phyloP scores from a whole-genome alignment of 37 sponge, comb jelly and placozoan species.

The Cliona cf. orientalis region DNA sequence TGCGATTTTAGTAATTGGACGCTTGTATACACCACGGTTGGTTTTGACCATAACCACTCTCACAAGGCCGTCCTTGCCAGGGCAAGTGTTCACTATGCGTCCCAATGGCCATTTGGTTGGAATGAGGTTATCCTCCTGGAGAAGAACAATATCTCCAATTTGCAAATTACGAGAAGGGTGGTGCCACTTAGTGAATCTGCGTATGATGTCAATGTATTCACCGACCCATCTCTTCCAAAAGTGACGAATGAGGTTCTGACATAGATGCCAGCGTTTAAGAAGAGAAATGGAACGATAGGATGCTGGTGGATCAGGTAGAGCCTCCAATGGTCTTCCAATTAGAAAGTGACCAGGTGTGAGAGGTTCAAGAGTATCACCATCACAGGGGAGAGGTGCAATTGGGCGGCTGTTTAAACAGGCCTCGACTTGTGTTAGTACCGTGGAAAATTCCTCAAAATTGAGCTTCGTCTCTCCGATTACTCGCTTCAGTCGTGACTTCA shows the following conservation, averaged over 20 bases:
- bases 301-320: too few species aligned
- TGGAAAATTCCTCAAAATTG: neutral
- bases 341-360: conserved; percentile 35
- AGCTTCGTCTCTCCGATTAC: neutral
- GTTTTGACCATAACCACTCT: conserved; percentile 1
- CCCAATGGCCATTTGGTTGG: conserved; percentile 25
- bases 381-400: neutral
- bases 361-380: neutral
- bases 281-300: too few species aligned
- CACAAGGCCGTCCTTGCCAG: too few species aligned
- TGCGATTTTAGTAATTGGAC: conserved; percentile 27
- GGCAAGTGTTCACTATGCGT: neutral
- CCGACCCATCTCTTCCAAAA: conserved; percentile 32
- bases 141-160: conserved; percentile 19
- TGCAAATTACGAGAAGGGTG: neutral
- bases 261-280: too few species aligned
- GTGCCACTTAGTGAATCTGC: too few species aligned
- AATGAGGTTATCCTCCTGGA: conserved; percentile 5
- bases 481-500: neutral
- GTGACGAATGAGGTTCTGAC: too few species aligned
- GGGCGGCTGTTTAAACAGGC: conserved; percentile 26
- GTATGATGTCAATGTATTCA: conserved; percentile 16
- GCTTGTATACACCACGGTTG: neutral
- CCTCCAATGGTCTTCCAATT: conserved; percentile 3
- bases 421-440: conserved; percentile 1